phyloP scores from a whole-genome alignment of 1,140 invertebrate species.

The Ridgeia piscesae region DNA sequence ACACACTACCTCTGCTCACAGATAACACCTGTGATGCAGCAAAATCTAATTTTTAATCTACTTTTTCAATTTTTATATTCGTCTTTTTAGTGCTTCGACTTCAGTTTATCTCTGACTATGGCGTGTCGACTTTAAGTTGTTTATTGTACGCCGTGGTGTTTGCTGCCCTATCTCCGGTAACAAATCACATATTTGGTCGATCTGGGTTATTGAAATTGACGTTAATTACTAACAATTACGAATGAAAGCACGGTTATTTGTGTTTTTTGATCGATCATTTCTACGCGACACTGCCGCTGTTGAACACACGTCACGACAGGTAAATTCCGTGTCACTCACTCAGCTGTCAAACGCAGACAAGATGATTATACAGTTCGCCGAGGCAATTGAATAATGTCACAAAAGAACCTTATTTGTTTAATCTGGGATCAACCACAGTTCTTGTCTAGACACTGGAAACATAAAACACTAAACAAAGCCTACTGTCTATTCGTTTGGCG shows the following conservation, averaged over 20 bases:
- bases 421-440: not conserved
- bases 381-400: not conserved
- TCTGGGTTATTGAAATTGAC: not conserved
- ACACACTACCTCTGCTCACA: not conserved
- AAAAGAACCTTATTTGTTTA: conserved; percentile 1
- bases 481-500: no score
- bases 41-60: not conserved
- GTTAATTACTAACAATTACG: not conserved
- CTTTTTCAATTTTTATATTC: not conserved
- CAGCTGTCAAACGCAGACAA: not conserved
- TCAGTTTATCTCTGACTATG: not conserved
- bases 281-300: not conserved
- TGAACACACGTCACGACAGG: not conserved
- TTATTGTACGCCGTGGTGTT: not conserved
- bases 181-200: not conserved
- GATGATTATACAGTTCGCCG: not conserved
- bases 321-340: not conserved
- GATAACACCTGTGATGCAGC: not conserved
- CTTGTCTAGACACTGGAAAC: not conserved
- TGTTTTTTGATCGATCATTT: not conserved
- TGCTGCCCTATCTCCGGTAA: not conserved
- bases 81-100: no score
- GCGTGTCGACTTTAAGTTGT: not conserved
- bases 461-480: no score
- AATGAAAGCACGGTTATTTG: not conserved